These are phyloP conservation scores for Heterotilapia buettikoferi DNA, from an alignment of 2,113 vertebrate genomes.

Conservation along the genomic window DNA sequence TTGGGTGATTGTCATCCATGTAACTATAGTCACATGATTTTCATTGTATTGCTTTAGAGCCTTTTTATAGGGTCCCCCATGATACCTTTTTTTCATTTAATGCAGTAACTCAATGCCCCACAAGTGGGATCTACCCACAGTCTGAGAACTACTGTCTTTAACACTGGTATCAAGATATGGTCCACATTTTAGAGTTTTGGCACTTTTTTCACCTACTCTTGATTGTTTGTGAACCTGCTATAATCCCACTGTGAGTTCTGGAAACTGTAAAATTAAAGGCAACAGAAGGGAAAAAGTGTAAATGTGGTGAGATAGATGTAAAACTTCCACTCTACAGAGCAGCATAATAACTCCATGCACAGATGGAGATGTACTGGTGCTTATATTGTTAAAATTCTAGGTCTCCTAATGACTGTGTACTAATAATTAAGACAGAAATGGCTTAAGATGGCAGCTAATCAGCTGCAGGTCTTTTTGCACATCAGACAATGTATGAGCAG, in stretches of 20 bases:
- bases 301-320: not conserved
- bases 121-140: not conserved
- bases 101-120: not conserved
- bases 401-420: not conserved
- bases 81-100: not conserved
- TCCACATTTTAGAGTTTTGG: not conserved
- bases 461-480: not conserved
- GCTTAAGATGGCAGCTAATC: not conserved
- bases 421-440: not conserved
- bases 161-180: not conserved
- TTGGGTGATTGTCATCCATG: not conserved
- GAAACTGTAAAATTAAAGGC: not conserved
- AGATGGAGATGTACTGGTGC: slow-evolving; percentile 19
- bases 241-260: not conserved
- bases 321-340: not conserved
- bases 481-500: not conserved
- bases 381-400: slow-evolving; percentile 1
- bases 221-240: not conserved
- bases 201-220: not conserved
- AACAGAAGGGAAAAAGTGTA: not conserved
- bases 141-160: not conserved
- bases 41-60: not conserved
- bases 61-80: not conserved
- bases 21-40: not conserved
- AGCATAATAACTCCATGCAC: not conserved